Percentiles rank a stretch among this genome's conserved stretches.
Conservation (phyloP, 2,888 invertebrate genomes). For the Cataglyphis altisquamis region DNA sequence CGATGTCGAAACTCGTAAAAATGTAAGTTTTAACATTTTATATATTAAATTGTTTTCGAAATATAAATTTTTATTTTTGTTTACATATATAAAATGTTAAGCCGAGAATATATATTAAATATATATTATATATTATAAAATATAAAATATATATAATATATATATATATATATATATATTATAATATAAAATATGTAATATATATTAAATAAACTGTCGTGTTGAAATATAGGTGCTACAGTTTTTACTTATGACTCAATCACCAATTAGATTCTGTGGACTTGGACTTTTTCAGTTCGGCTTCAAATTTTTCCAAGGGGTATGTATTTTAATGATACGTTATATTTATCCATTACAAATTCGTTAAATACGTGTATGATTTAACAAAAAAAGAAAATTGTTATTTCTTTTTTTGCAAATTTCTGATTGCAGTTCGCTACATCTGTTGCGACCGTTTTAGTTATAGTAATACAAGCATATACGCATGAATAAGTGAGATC, state of each 20-base stretch:
- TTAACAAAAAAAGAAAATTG: background rate
- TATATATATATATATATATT: background rate
- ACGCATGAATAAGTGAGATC: background rate
- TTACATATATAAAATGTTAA: too few species aligned
- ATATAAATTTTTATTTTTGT: too few species aligned
- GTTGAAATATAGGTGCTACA: constrained; percentile 20
- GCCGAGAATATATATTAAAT: background rate
- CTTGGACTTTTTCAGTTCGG: constrained; percentile 19
- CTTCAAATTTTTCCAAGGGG: constrained; percentile 8
- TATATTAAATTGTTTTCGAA: too few species aligned
- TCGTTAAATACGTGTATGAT: too few species aligned
- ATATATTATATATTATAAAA: too few species aligned
- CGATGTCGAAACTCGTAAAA: constrained; percentile 7
- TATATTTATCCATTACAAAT: background rate
- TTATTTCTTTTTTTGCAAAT: background rate
- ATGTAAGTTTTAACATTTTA: background rate
- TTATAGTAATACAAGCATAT: constrained; percentile 12
- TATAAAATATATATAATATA: background rate
- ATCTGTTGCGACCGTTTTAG: background rate
- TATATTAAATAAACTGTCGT: background rate
- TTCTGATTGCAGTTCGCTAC: background rate
- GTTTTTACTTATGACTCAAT: background rate
- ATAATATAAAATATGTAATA: too few species aligned
- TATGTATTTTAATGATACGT: background rate
- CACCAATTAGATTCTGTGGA: constrained; percentile 4